A percentile compares a stretch with the other conserved stretches of the same genome.
These are phyloP conservation scores for Pseudorhombus dupliciocellatus DNA, from an alignment of 2,113 vertebrate genomes.

Conservation along the genomic window DNA sequence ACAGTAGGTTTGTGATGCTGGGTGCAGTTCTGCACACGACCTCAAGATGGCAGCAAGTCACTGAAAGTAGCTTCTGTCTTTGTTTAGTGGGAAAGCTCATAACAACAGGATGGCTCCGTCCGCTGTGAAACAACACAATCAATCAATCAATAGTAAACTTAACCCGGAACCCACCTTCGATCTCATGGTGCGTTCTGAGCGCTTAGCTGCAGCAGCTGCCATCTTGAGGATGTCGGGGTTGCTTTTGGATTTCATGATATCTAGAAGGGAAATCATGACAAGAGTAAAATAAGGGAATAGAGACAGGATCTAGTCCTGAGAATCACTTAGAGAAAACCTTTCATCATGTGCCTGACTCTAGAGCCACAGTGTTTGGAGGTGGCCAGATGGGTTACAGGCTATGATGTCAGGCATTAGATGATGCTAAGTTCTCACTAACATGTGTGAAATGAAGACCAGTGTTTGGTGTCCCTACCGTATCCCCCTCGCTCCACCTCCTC, in stretches of 20 bases:
- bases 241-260: constrained; percentile 88
- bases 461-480: constrained; percentile 72
- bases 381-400: too few relatives aligned
- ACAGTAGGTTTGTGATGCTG: background rate
- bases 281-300: background rate
- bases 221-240: constrained; percentile 87
- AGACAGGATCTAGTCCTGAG: background rate
- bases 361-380: too few relatives aligned
- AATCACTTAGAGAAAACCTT: too few relatives aligned
- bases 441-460: background rate
- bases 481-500: constrained; percentile 81
- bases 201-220: constrained; percentile 84
- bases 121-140: background rate
- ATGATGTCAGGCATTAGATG: too few relatives aligned
- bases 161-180: constrained; percentile 78
- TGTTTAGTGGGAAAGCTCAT: background rate
- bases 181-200: constrained; percentile 83
- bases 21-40: constrained; percentile 24
- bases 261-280: constrained; percentile 36
- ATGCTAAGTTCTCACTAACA: too few relatives aligned
- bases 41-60: constrained; percentile 68
- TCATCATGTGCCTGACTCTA: too few relatives aligned
- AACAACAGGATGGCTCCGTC: background rate
- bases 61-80: background rate
- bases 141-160: background rate